Percentiles rank a stretch among this genome's conserved stretches.
Evolutionary conservation across 1,140 invertebrate species (phyloP).

Genomic region (Calosoma granatense): DNA sequence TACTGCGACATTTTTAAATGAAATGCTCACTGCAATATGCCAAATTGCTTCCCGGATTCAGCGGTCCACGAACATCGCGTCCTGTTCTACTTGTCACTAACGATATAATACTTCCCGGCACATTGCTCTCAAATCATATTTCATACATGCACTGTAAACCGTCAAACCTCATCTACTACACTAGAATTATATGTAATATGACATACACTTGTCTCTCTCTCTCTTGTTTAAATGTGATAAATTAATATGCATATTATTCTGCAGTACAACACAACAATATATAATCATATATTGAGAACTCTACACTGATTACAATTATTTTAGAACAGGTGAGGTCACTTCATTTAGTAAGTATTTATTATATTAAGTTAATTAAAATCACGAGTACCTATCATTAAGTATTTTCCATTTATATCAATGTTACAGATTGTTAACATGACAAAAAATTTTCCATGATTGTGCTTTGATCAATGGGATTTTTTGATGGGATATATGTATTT

Average conservation of each 20-base stretch:
- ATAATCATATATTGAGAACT: too few relatives aligned
- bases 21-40: slow-evolving; percentile 1
- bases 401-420: too few relatives aligned
- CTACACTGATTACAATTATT: too few relatives aligned
- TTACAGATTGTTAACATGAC: not conserved
- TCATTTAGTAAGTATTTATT: not conserved
- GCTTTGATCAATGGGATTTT: too few relatives aligned
- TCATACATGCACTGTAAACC: not conserved
- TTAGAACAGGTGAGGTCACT: too few relatives aligned
- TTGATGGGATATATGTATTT: too few relatives aligned
- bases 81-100: not conserved
- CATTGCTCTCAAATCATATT: not conserved
- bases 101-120: not conserved
- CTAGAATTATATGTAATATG: not conserved
- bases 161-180: too few relatives aligned
- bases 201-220: not conserved
- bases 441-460: too few relatives aligned
- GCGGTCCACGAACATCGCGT: not conserved
- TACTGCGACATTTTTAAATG: slow-evolving; percentile 4
- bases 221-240: not conserved
- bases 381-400: too few relatives aligned
- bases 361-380: not conserved
- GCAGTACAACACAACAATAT: too few relatives aligned
- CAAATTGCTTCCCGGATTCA: not conserved
- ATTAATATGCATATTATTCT: too few relatives aligned